A percentile compares a stretch with the other conserved stretches of the same genome.
These are phyloP conservation scores for Stenichneumon culpator DNA, from an alignment of 2,888 invertebrate species.

Conservation along the genomic window DNA sequence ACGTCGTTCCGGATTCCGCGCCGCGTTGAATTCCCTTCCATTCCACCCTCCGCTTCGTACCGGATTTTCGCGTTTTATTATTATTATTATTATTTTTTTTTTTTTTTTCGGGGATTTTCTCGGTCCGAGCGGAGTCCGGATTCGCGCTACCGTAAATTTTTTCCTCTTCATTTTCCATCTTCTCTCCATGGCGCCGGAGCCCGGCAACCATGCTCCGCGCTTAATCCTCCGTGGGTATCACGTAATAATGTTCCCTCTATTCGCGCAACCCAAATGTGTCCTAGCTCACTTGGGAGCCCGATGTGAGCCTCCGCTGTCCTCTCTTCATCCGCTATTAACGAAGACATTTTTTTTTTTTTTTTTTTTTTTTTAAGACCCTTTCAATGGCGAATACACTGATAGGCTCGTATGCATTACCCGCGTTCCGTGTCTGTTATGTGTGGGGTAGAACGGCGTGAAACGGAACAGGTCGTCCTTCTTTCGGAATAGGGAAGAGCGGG, in stretches of 20 bases:
- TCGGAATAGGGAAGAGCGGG: too few species aligned
- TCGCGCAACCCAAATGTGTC: not conserved
- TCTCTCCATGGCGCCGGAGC: not conserved
- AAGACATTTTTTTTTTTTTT: not conserved
- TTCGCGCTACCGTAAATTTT: not conserved
- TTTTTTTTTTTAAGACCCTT: too few species aligned
- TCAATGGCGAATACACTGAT: too few species aligned
- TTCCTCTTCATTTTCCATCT: constrained; percentile 12
- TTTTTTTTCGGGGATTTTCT: not conserved
- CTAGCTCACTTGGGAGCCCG: not conserved
- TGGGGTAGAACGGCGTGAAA: too few species aligned
- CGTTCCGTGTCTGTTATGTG: too few species aligned
- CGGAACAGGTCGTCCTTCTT: too few species aligned
- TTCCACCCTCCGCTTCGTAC: constrained; percentile 5
- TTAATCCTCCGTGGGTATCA: not conserved
- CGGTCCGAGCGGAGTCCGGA: not conserved
- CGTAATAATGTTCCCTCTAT: constrained; percentile 37
- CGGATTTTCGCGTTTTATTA: not conserved
- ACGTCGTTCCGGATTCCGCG: constrained; percentile 33
- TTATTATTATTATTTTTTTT: not conserved
- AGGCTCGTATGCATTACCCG: too few species aligned
- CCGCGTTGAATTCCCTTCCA: constrained; percentile 21
- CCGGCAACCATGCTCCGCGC: too few species aligned
- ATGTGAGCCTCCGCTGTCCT: constrained; percentile 24
- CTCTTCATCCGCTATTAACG: constrained; percentile 55